Percentiles rank a stretch among this genome's conserved stretches.
Evolutionary conservation across 2,113 vertebrate species (phyloP).

Genomic region (Oreochromis niloticus): DNA sequence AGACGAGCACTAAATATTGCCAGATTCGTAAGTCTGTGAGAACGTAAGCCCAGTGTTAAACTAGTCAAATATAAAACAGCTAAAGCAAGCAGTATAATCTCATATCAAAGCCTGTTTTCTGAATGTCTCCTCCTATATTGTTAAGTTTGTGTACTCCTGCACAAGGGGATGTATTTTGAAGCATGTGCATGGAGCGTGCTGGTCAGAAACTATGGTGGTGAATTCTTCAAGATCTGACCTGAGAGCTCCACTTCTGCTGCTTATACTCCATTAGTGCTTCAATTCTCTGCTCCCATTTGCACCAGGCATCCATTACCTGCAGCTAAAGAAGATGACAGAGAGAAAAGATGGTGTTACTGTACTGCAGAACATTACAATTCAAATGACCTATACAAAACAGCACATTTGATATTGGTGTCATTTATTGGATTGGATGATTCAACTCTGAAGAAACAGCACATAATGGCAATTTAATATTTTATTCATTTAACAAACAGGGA

Average conservation of each 20-base stretch:
- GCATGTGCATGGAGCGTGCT: background rate
- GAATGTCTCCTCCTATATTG: background rate
- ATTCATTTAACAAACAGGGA: background rate
- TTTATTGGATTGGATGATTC: background rate
- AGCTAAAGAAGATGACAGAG: background rate
- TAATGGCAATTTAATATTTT: background rate
- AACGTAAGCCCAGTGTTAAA: background rate
- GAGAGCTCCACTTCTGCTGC: background rate
- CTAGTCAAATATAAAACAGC: background rate
- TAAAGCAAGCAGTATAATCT: background rate
- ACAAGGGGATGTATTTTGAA: background rate
- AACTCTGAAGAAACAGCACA: background rate
- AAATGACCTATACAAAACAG: background rate
- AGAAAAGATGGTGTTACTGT: background rate
- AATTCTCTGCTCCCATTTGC: background rate
- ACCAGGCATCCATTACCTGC: background rate
- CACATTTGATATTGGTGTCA: background rate
- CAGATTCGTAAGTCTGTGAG: background rate
- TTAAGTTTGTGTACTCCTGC: background rate
- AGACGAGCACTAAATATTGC: background rate
- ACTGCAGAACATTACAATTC: background rate
- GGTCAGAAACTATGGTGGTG: background rate
- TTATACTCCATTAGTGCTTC: background rate
- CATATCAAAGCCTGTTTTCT: background rate
- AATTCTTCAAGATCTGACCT: conserved; percentile 3